Conservation (phyloP, 2,888 invertebrate genomes). For the Gastracanthus pulcherrimus region DNA sequence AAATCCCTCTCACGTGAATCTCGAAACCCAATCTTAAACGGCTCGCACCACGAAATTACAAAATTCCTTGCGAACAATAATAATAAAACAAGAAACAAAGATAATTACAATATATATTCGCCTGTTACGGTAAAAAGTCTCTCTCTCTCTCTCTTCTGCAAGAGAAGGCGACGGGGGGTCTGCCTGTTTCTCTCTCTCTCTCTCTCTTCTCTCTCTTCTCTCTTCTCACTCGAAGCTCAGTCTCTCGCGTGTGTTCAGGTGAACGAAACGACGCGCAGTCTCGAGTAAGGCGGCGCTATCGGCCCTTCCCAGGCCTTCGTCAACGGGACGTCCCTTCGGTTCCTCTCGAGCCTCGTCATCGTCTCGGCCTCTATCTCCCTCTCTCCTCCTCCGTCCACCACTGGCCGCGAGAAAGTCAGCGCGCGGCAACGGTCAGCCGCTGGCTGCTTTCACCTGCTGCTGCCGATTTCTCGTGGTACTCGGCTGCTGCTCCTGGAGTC, state of each 20-base stretch:
- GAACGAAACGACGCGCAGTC: constrained; percentile 26
- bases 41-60: too few species aligned
- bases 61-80: neutral
- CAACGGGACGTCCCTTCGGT: constrained; percentile 25
- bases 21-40: too few species aligned
- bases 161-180: neutral
- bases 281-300: constrained; percentile 15
- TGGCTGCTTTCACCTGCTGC: constrained; percentile 49
- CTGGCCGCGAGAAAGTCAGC: constrained; percentile 30
- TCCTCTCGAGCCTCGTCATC: neutral
- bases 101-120: constrained; percentile 21
- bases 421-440: constrained; percentile 14
- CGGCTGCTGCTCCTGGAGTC: neutral
- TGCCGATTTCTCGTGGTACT: neutral
- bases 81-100: neutral
- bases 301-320: constrained; percentile 27
- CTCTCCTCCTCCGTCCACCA: neutral
- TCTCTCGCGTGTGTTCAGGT: neutral
- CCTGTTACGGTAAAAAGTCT: neutral
- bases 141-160: neutral
- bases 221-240: too few species aligned
- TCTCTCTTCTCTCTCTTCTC: neutral
- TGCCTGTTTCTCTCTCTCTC: neutral
- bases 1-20: too few species aligned
- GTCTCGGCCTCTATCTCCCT: neutral